These are phyloP conservation scores for Ambastaia sidthimunki DNA, from an alignment of 2,797 vertebrate genomes.

Conservation along the genomic window DNA sequence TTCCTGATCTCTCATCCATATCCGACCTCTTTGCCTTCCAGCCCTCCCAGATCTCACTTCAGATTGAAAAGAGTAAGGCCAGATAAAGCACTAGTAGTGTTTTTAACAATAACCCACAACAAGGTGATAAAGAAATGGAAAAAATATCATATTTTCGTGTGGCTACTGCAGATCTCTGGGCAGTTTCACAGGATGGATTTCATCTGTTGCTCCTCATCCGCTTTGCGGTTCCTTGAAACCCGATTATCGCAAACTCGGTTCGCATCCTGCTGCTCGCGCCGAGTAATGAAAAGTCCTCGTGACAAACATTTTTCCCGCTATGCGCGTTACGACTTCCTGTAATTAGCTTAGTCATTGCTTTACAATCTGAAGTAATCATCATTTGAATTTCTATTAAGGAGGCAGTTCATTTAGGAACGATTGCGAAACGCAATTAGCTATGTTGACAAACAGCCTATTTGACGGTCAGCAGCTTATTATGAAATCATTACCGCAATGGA, in stretches of 20 bases:
- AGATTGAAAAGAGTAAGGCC: conserved; percentile 10
- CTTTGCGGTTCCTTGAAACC: background rate
- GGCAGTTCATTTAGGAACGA: conserved; percentile 64
- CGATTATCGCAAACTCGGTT: background rate
- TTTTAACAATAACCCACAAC: conserved; percentile 36
- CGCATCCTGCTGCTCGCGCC: conserved; percentile 9
- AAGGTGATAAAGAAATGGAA: conserved; percentile 20
- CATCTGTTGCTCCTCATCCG: background rate
- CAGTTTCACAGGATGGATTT: conserved; percentile 15
- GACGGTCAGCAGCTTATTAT: conserved; percentile 71
- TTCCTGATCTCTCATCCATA: conserved; percentile 46
- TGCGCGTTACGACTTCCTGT: conserved; percentile 62
- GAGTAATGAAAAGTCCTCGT: conserved; percentile 36
- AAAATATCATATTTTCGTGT: conserved; percentile 14
- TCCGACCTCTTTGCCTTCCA: conserved; percentile 32
- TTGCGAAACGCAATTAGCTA: conserved; percentile 69
- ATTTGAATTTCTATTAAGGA: conserved; percentile 64
- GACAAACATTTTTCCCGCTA: conserved; percentile 57
- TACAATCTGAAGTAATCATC: conserved; percentile 62
- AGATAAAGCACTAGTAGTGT: conserved; percentile 42
- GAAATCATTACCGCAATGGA: conserved; percentile 70
- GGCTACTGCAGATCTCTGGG: background rate
- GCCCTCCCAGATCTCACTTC: conserved; percentile 24
- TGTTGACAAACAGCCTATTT: conserved; percentile 69
- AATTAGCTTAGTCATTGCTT: conserved; percentile 69